Conservation (phyloP, 92 coral and sea anemone species). For the Zoanthus sansibaricus region DNA sequence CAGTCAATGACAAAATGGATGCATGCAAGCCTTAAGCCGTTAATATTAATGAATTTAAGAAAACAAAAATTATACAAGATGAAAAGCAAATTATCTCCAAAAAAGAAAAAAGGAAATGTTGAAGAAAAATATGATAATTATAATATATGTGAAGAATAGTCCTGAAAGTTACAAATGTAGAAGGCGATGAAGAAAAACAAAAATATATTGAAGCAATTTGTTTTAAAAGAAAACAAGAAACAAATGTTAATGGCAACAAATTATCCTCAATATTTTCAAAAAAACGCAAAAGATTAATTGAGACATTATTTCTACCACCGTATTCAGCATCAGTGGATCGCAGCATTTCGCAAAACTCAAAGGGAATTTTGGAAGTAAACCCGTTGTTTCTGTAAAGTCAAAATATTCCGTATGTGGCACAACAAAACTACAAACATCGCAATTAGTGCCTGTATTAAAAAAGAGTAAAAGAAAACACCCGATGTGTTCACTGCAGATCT, state of each 20-base stretch:
- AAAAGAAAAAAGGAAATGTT: background rate
- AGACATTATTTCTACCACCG: background rate
- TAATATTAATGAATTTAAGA: no score
- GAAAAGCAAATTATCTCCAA: background rate
- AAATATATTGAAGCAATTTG: background rate
- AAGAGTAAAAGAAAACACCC: no score
- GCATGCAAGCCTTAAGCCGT: no score
- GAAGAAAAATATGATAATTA: background rate
- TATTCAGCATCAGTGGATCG: background rate
- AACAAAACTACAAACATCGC: no score
- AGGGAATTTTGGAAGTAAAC: background rate
- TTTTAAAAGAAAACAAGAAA: background rate
- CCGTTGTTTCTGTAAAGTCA: background rate
- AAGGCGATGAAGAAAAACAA: background rate
- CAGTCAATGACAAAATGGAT: no score
- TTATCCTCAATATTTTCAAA: background rate
- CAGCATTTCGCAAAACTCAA: slow-evolving; percentile 8
- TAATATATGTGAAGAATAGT: background rate
- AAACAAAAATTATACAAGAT: background rate
- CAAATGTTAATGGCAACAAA: background rate
- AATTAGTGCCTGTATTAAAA: no score
- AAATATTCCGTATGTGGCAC: background rate
- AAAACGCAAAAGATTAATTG: background rate
- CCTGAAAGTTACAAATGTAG: background rate
- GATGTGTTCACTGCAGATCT: no score